A percentile compares a stretch with the other conserved stretches of the same genome.
Evolutionary conservation across 2,113 vertebrate species (phyloP).

Genomic region (Leucoraja erinaceus): DNA sequence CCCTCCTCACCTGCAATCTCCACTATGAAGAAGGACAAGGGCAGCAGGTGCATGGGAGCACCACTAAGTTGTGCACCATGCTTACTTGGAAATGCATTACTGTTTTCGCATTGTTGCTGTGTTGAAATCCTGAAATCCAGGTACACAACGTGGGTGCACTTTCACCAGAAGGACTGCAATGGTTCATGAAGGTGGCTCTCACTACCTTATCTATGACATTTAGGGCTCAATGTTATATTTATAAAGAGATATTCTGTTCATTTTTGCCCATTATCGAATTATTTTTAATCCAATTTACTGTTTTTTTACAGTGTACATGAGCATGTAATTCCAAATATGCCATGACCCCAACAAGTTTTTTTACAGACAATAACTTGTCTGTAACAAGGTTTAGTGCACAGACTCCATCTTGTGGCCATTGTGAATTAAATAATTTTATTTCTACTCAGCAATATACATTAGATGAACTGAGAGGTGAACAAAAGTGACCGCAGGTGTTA

Average conservation of each 20-base stretch:
- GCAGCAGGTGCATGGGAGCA: no score
- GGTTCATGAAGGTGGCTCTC: no score
- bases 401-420: constrained; percentile 2
- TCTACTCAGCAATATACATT: not conserved
- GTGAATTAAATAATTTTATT: constrained; percentile 3
- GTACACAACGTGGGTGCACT: no score
- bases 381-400: not conserved
- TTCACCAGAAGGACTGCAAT: no score
- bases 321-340: not conserved
- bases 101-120: no score
- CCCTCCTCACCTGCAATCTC: no score
- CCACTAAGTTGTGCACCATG: no score
- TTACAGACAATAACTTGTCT: not conserved
- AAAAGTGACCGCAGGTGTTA: no score
- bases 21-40: no score
- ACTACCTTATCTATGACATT: no score
- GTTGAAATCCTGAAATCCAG: no score
- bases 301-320: not conserved
- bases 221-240: not conserved
- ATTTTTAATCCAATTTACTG: not conserved
- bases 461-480: not conserved
- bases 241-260: not conserved
- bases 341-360: not conserved
- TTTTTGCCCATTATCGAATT: not conserved
- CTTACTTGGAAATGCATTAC: no score